Conservation (phyloP, 53 echinoderm and acorn worm genomes). For the Echinarachnius parma region DNA sequence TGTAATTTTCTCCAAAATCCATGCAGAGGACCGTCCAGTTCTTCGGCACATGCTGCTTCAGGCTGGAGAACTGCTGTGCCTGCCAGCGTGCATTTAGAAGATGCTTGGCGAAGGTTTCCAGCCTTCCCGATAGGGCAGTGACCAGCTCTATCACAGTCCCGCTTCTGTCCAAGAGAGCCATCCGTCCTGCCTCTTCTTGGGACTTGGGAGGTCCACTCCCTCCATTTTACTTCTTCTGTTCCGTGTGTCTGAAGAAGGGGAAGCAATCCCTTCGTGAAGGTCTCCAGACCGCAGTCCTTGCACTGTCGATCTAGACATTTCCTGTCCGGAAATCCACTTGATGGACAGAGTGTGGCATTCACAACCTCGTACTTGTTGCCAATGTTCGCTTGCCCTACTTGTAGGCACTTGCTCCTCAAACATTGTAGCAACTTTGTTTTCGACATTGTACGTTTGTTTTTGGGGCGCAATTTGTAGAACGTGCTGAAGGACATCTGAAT, state of each 20-base stretch:
- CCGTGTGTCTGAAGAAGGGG: slow-evolving; percentile 17
- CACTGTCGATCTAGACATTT: slow-evolving; percentile 12
- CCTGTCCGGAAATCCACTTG: slow-evolving; percentile 1
- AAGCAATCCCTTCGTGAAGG: background rate
- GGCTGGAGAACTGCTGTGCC: slow-evolving; percentile 11
- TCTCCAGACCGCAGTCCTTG: background rate
- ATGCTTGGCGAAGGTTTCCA: slow-evolving; percentile 44
- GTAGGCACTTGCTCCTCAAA: slow-evolving; percentile 3
- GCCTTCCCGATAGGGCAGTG: background rate
- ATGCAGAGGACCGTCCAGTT: slow-evolving; percentile 32
- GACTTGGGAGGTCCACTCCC: slow-evolving; percentile 9
- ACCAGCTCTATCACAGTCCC: slow-evolving; percentile 1
- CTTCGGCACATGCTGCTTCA: slow-evolving; percentile 8
- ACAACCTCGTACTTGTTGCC: slow-evolving; percentile 6
- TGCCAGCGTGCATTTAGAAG: slow-evolving; percentile 45
- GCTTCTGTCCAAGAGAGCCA: background rate
- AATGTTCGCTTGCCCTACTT: background rate
- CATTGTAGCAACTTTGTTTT: slow-evolving; percentile 47
- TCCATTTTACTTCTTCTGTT: slow-evolving; percentile 9
- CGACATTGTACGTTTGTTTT: slow-evolving; percentile 45
- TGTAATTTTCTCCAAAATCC: slow-evolving; percentile 40
- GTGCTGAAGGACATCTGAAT: slow-evolving; percentile 15
- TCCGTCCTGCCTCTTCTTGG: background rate
- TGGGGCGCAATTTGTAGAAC: slow-evolving; percentile 36
- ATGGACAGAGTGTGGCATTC: background rate